Evolutionary conservation across 1,140 invertebrate genomes (phyloP).

Genomic region (Drosophila ohnishii): DNA sequence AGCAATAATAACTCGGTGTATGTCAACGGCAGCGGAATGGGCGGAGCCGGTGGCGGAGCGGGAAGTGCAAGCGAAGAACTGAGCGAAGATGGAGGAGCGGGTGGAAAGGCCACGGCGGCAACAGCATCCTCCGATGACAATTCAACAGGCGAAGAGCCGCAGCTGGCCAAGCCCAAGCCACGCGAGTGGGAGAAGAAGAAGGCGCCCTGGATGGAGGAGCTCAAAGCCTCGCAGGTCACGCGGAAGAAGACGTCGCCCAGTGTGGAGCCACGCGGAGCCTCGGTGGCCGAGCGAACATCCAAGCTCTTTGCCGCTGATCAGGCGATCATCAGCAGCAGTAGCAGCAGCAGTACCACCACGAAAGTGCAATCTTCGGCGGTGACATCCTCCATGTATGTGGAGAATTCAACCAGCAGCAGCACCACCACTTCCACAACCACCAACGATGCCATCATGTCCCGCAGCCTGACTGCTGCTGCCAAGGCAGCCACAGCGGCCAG

Average conservation of each 20-base stretch:
- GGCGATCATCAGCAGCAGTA: constrained; percentile 40
- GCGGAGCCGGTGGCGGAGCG: constrained; percentile 20
- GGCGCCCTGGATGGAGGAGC: constrained; percentile 88
- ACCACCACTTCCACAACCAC: constrained; percentile 63
- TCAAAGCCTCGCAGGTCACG: constrained; percentile 86
- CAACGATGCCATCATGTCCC: constrained; percentile 65
- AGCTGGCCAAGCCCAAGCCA: constrained; percentile 84
- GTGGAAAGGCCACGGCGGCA: constrained; percentile 23
- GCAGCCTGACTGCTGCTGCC: constrained; percentile 53
- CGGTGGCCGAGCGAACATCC: constrained; percentile 65
- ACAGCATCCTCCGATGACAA: constrained; percentile 69
- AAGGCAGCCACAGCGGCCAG: constrained; percentile 43
- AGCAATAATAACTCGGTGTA: constrained; percentile 81
- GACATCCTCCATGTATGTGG: constrained; percentile 69
- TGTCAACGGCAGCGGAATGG: constrained; percentile 76
- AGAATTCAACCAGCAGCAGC: constrained; percentile 64
- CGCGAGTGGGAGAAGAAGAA: constrained; percentile 86
- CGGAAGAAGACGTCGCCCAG: constrained; percentile 85
- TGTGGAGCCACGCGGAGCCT: constrained; percentile 70
- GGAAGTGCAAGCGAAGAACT: constrained; percentile 72
- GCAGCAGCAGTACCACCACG: constrained; percentile 56
- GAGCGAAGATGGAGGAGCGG: constrained; percentile 52
- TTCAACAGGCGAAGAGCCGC: constrained; percentile 82
- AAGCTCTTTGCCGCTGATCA: constrained; percentile 67
- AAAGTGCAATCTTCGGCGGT: constrained; percentile 80